phyloP scores from a whole-genome alignment of 2,113 vertebrate genomes.

The Cisticola juncidis region DNA sequence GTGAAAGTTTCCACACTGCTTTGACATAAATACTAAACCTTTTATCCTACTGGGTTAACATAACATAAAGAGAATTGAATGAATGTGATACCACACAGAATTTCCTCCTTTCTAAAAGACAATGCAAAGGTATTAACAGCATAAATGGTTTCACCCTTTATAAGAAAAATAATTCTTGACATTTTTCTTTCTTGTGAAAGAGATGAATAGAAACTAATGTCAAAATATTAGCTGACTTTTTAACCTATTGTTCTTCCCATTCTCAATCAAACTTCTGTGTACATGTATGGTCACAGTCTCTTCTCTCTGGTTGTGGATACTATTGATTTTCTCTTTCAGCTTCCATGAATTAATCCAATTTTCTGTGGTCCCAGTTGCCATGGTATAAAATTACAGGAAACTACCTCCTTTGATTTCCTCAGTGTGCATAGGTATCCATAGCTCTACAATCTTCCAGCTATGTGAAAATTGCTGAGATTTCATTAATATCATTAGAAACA shows the following conservation, averaged over 20 bases:
- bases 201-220: not conserved
- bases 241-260: not conserved
- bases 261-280: not conserved
- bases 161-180: not conserved
- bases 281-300: not conserved
- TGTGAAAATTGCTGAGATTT: not conserved
- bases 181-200: not conserved
- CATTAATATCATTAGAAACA: not conserved
- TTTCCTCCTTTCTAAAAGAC: not conserved
- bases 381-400: not conserved
- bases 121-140: not conserved
- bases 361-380: not conserved
- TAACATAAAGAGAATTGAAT: not conserved
- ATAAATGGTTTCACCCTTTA: not conserved
- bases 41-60: not conserved
- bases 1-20: not conserved
- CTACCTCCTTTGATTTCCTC: not conserved
- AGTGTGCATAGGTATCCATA: not conserved
- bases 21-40: not conserved
- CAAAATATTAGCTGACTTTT: not conserved
- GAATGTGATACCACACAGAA: not conserved
- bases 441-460: not conserved
- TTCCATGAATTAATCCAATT: not conserved
- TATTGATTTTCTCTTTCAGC: not conserved
- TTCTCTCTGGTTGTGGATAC: not conserved